Evolutionary conservation across 2,888 invertebrate genomes (phyloP), one percentile per base, ranked within the genome.

Genomic region (Rhamphomyia laevipes): DNA sequence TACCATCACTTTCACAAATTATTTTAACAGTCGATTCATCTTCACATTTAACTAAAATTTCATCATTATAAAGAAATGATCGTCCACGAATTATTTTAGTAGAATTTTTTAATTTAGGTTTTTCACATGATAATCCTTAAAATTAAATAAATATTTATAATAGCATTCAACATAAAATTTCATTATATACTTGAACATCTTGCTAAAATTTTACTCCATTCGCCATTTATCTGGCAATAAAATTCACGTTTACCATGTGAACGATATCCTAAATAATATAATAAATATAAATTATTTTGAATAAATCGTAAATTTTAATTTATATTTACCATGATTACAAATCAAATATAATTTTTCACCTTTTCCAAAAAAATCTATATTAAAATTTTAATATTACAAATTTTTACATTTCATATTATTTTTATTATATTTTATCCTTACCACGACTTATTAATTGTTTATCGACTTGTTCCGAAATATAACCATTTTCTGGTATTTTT

Each of bases 41-140:
- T 40, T 59, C 42, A 42, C 59, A 59, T 27, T 59, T 64, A 37
- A 76, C 59, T 12, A 57, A 63, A 13, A 76, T 59, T 51, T 64
- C 62, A 57, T 75, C 74, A 53, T 70, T 67, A 57, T 62, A 76
- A 11, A 76, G 60, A 58, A 74, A 76, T 1, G 74, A 75, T 44
- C 66, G 66, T 18, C 75, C 76, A 42, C 63, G 58, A 2, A 57
- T n/a, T 11, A 75, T 63, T 38, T 58, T 62, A 13, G 71, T 68
- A n/a, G 64, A 64, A 21, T 60, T 52, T 6, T 64, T 55, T 15
- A 74, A 59, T 38, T 58, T 61, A n/a, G 76, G 76, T 56, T 73
- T 73, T 21, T 70, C 70, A 56, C 76, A 77, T 0, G 75, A 74
- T 51, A 74, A 68, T 64, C 65, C 76, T 76, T 53, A 23, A 59